These are phyloP conservation scores for Heliconius charithonia DNA, from an alignment of 2,888 invertebrate species.

Conservation along the genomic window DNA sequence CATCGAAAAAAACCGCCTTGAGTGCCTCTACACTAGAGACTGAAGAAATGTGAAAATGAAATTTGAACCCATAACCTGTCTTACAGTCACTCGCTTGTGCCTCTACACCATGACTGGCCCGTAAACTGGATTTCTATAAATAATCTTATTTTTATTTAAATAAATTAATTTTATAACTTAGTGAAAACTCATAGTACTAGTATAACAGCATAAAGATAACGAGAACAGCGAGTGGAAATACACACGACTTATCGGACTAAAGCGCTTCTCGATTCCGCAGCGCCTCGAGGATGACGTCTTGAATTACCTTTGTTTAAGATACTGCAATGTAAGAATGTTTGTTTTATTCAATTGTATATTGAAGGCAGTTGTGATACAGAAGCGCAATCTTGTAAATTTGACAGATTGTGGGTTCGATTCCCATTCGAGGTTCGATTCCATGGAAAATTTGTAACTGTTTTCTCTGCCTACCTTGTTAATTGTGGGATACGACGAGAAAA, in stretches of 20 bases:
- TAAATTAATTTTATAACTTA: neutral
- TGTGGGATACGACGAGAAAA: too few relatives aligned
- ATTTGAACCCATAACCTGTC: too few relatives aligned
- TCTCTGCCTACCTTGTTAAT: neutral
- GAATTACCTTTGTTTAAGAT: constrained; percentile 41
- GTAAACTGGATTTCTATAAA: too few relatives aligned
- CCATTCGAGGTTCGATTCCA: too few relatives aligned
- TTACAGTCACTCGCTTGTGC: too few relatives aligned
- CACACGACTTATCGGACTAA: constrained; percentile 70
- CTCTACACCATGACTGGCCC: too few relatives aligned
- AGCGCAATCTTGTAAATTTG: neutral
- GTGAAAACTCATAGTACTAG: constrained; percentile 50
- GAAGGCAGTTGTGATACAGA: too few relatives aligned
- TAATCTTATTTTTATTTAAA: too few relatives aligned
- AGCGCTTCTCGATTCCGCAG: constrained; percentile 58
- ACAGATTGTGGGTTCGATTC: neutral
- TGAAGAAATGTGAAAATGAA: too few relatives aligned
- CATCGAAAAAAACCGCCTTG: too few relatives aligned
- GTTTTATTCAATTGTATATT: constrained; percentile 6
- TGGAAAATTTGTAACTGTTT: neutral
- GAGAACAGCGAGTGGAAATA: constrained; percentile 56
- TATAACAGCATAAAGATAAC: constrained; percentile 63
- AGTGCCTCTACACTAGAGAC: too few relatives aligned
- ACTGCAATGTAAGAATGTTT: constrained; percentile 22
- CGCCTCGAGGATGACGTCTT: constrained; percentile 41